phyloP scores from a whole-genome alignment of 2,113 vertebrate genomes.

The Pituophis catenifer region DNA sequence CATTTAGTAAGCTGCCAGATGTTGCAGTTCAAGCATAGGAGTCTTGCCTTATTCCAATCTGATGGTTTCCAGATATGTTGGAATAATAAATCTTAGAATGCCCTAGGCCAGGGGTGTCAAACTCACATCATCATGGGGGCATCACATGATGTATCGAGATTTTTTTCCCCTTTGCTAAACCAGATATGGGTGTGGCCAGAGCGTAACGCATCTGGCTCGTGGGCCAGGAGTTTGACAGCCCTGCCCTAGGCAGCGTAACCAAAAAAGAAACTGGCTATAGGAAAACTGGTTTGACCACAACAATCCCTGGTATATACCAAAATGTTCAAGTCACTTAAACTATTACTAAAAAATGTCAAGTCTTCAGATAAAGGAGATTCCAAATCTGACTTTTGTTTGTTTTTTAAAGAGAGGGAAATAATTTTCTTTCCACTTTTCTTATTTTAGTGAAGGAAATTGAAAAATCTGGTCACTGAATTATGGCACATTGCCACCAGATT shows the following conservation, averaged over 20 bases:
- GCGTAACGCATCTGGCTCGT: no score
- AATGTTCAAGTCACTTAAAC: neutral
- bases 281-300: neutral
- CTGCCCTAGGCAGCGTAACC: neutral
- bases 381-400: neutral
- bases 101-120: neutral
- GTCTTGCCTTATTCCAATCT: neutral
- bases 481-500: neutral
- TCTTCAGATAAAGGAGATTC: neutral
- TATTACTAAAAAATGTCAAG: neutral
- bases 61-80: neutral
- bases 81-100: neutral
- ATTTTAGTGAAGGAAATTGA: neutral
- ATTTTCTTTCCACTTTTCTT: neutral
- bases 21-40: neutral
- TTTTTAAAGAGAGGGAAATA: neutral
- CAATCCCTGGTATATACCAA: neutral
- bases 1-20: neutral
- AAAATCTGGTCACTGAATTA: neutral
- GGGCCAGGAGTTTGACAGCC: no score
- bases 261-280: neutral
- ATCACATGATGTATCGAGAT: no score
- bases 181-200: no score
- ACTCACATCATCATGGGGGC: no score
- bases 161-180: no score